A percentile compares a stretch with the other conserved stretches of the same genome.
phyloP scores from a whole-genome alignment of 2,113 vertebrate genomes.

The Pyxicephalus adspersus region DNA sequence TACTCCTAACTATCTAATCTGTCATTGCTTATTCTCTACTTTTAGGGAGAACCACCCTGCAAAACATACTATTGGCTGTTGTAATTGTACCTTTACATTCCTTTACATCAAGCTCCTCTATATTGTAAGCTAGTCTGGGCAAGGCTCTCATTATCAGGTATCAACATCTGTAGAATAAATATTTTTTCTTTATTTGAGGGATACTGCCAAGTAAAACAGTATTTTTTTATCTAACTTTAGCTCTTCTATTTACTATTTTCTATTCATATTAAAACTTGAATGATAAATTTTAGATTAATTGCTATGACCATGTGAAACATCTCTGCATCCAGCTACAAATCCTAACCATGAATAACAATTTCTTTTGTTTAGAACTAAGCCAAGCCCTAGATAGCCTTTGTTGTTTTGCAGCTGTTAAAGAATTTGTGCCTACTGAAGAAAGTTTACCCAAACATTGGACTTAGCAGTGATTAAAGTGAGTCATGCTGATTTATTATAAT shows the following conservation, averaged over 20 bases:
- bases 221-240: no score
- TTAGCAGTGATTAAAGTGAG: slow-evolving; percentile 29
- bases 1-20: no score
- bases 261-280: slow-evolving; percentile 1
- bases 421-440: slow-evolving; percentile 23
- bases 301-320: slow-evolving; percentile 9
- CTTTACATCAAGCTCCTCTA: no score
- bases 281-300: neutral
- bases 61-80: no score
- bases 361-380: slow-evolving; percentile 38
- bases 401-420: slow-evolving; percentile 41
- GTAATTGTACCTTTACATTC: no score
- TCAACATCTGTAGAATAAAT: no score
- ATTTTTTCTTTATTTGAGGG: no score
- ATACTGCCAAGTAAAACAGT: no score
- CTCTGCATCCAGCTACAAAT: slow-evolving; percentile 25
- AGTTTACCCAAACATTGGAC: slow-evolving; percentile 16
- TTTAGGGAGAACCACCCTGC: no score
- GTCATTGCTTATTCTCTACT: no score
- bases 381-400: slow-evolving; percentile 20
- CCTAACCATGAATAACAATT: slow-evolving; percentile 34
- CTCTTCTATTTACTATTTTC: neutral
- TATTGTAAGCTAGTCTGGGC: no score
- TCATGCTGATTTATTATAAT: slow-evolving; percentile 29
- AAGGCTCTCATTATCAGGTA: no score